phyloP scores from a whole-genome alignment of 2,888 invertebrate species.

The Cheilosia scutellata region DNA sequence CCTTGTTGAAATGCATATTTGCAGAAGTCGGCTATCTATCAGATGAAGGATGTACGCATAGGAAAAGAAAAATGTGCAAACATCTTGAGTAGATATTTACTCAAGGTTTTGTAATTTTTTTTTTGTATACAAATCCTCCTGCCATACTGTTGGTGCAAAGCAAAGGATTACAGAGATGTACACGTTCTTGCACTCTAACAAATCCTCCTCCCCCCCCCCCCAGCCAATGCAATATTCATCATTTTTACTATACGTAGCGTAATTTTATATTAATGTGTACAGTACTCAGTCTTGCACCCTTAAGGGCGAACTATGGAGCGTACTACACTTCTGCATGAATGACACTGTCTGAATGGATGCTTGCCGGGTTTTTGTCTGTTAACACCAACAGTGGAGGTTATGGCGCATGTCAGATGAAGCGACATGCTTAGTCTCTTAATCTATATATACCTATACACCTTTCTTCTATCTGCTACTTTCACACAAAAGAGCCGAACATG shows the following conservation, averaged over 20 bases:
- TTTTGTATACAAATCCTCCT: background rate
- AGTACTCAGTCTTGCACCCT: background rate
- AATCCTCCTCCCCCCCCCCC: too few relatives aligned
- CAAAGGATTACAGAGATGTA: too few relatives aligned
- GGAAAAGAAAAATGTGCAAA: background rate
- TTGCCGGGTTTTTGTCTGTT: slow-evolving; percentile 6
- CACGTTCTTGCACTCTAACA: too few relatives aligned
- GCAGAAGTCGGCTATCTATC: background rate
- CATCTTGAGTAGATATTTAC: background rate
- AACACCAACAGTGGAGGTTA: slow-evolving; percentile 6
- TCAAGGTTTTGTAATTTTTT: background rate
- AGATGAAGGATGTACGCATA: background rate
- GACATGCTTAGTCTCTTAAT: background rate
- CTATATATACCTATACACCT: background rate
- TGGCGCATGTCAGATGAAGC: slow-evolving; percentile 15
- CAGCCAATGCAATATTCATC: too few relatives aligned
- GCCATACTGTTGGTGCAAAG: too few relatives aligned
- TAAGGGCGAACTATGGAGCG: slow-evolving; percentile 7
- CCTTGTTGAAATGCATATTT: slow-evolving; percentile 1
- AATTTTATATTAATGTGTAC: background rate
- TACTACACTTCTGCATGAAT: slow-evolving; percentile 18
- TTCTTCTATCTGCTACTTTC: background rate
- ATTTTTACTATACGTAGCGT: too few relatives aligned
- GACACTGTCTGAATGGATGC: slow-evolving; percentile 3
- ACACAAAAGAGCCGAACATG: background rate